phyloP scores from a whole-genome alignment of 1,140 invertebrate species.

The Cydia fagiglandana region DNA sequence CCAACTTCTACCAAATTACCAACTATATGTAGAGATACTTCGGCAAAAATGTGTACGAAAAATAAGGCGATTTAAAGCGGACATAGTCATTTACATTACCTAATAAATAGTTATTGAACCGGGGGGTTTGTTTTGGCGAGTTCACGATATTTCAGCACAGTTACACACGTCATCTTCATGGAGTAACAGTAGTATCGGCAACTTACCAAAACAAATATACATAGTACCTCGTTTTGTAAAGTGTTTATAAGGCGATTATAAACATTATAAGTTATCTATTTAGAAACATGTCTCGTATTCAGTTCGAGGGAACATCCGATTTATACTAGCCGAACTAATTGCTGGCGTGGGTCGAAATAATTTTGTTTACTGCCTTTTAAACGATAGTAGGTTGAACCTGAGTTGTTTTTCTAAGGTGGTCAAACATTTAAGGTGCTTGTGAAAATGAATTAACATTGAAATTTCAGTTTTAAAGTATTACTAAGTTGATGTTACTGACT shows the following conservation, averaged over 20 bases:
- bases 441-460: neutral
- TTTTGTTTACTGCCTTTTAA: slow-evolving; percentile 77
- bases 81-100: too few species aligned
- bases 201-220: too few species aligned
- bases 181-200: too few species aligned
- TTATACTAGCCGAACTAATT: slow-evolving; percentile 78
- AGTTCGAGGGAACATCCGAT: slow-evolving; percentile 65
- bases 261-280: neutral
- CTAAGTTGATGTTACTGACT: neutral
- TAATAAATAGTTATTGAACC: too few species aligned
- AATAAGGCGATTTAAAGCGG: too few species aligned
- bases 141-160: too few species aligned
- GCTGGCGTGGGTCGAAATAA: slow-evolving; percentile 72
- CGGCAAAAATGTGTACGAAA: too few species aligned
- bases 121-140: too few species aligned
- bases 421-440: neutral
- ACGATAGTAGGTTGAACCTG: slow-evolving; percentile 41
- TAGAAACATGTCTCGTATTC: neutral
- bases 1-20: too few species aligned
- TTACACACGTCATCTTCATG: too few species aligned
- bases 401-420: slow-evolving; percentile 26
- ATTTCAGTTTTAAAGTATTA: neutral
- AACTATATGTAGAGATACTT: too few species aligned
- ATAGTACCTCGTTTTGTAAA: too few species aligned
- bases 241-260: neutral